These are phyloP conservation scores for Bombus turneri DNA, from an alignment of 1,140 invertebrate species.

Conservation along the genomic window DNA sequence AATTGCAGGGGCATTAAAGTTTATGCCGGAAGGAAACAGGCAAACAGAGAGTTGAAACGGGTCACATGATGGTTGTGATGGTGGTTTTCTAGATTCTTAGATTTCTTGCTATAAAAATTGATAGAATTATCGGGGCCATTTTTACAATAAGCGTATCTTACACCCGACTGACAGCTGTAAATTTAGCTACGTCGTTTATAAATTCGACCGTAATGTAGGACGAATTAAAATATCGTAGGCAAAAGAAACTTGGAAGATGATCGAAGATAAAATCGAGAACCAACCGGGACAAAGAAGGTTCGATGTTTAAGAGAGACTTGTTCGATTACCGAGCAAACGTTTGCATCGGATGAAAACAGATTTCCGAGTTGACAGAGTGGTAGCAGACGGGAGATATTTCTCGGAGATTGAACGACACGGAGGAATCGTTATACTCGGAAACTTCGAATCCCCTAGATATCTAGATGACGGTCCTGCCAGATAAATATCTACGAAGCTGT, in stretches of 20 bases:
- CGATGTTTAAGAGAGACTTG: not conserved
- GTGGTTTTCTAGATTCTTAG: slow-evolving; percentile 28
- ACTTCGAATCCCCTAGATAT: slow-evolving; percentile 40
- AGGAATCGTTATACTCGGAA: slow-evolving; percentile 6
- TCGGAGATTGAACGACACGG: slow-evolving; percentile 26
- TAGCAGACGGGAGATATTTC: slow-evolving; percentile 10
- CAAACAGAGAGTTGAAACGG: not conserved
- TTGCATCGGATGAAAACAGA: not conserved
- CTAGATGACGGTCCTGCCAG: slow-evolving; percentile 4
- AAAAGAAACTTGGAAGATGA: no score
- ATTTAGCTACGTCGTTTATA: not conserved
- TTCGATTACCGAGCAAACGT: not conserved
- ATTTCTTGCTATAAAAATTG: not conserved
- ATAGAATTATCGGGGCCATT: no score
- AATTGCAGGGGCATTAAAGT: slow-evolving; percentile 49
- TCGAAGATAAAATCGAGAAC: not conserved
- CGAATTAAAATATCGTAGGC: no score
- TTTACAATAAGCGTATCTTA: no score
- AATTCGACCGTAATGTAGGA: not conserved
- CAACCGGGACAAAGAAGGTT: not conserved
- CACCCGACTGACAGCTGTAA: not conserved
- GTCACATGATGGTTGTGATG: not conserved
- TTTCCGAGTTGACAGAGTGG: not conserved
- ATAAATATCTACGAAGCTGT: slow-evolving; percentile 36
- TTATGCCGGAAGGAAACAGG: slow-evolving; percentile 52